phyloP scores from a whole-genome alignment of 1,140 invertebrate species.

The Pseudomyrmex cubaensis region DNA sequence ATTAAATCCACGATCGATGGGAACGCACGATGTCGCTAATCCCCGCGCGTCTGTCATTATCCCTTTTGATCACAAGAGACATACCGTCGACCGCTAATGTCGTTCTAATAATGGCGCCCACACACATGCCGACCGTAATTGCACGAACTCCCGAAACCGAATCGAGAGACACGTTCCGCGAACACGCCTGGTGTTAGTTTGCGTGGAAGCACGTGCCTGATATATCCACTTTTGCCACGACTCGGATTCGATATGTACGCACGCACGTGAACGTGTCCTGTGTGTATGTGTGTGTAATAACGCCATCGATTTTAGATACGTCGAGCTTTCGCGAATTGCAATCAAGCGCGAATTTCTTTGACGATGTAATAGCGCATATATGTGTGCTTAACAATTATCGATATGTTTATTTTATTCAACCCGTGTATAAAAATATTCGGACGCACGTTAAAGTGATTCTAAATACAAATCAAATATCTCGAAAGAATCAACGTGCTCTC shows the following conservation, averaged over 20 bases:
- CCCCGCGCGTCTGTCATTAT: slow-evolving; percentile 70
- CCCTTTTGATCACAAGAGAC: slow-evolving; percentile 73
- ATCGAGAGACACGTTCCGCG: slow-evolving; percentile 44
- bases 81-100: slow-evolving; percentile 68
- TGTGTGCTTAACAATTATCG: slow-evolving; percentile 8
- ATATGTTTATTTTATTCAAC: slow-evolving; percentile 1
- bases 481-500: not conserved
- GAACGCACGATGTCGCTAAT: slow-evolving; percentile 65
- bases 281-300: not conserved
- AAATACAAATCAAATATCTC: slow-evolving; percentile 14
- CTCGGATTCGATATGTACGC: not conserved
- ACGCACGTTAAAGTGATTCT: not conserved
- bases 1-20: slow-evolving; percentile 73
- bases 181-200: slow-evolving; percentile 33
- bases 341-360: slow-evolving; percentile 32
- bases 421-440: slow-evolving; percentile 26
- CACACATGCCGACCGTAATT: slow-evolving; percentile 53
- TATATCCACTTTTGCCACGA: slow-evolving; percentile 30
- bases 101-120: slow-evolving; percentile 70
- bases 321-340: slow-evolving; percentile 26
- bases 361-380: slow-evolving; percentile 6
- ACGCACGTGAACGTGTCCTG: not conserved
- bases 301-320: slow-evolving; percentile 26
- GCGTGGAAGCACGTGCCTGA: slow-evolving; percentile 8
- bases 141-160: slow-evolving; percentile 64